Evolutionary conservation across 2,888 invertebrate genomes (phyloP).

Genomic region (Sarcophaga rosellei): DNA sequence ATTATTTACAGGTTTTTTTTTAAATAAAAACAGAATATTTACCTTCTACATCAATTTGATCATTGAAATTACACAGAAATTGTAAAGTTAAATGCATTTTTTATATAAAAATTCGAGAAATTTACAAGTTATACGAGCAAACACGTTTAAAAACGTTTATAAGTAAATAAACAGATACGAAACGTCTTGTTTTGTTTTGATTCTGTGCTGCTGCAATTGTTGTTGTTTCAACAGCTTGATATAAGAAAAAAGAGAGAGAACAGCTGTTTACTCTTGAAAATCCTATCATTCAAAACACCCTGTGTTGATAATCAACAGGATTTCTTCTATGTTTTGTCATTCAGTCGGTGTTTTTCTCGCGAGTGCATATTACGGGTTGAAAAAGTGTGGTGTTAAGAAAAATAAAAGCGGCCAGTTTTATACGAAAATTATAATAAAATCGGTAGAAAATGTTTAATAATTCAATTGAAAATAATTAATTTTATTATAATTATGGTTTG

Average conservation of each 20-base stretch:
- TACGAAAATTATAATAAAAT: too few species aligned
- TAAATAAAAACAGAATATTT: not conserved
- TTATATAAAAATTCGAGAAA: conserved; percentile 3
- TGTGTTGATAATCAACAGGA: too few species aligned
- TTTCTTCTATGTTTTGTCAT: too few species aligned
- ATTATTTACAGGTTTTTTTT: not conserved
- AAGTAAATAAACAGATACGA: not conserved
- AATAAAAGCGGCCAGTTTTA: too few species aligned
- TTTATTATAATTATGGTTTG: too few species aligned
- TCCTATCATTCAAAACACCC: not conserved
- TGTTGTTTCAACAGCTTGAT: not conserved
- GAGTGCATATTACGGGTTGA: too few species aligned
- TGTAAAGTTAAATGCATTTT: conserved; percentile 69
- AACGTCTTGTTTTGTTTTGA: conserved; percentile 35
- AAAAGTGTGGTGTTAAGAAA: too few species aligned
- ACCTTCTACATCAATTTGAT: conserved; percentile 72
- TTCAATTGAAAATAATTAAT: too few species aligned
- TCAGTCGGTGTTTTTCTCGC: too few species aligned
- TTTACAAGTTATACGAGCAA: not conserved
- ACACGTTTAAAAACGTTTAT: conserved; percentile 28
- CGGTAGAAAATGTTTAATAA: too few species aligned
- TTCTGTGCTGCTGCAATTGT: conserved; percentile 1
- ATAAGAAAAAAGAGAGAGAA: not conserved
- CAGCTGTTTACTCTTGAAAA: not conserved
- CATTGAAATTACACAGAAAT: conserved; percentile 77